These are phyloP conservation scores for Malurus elegans DNA, from an alignment of 2,113 vertebrate genomes.

Conservation along the genomic window DNA sequence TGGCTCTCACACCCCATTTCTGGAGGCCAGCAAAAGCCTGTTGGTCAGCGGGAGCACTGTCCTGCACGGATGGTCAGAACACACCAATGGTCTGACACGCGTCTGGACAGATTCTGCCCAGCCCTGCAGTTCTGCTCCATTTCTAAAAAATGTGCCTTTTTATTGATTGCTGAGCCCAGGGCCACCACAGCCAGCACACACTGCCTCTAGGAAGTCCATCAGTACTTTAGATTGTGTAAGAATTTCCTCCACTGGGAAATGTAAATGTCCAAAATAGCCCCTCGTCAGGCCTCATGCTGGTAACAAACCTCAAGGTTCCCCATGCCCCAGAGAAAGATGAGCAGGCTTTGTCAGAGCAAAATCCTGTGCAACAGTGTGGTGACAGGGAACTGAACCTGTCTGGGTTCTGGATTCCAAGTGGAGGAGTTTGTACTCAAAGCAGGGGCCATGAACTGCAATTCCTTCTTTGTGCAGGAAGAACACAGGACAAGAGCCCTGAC, in stretches of 20 bases:
- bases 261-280: background rate
- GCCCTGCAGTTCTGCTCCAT: background rate
- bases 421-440: background rate
- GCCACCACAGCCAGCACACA: background rate
- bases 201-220: background rate
- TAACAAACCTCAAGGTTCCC: background rate
- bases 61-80: background rate
- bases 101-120: background rate
- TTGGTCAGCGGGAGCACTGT: background rate
- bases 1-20: background rate
- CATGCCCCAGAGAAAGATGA: background rate
- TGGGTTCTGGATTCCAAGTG: background rate
- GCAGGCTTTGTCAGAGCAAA: background rate
- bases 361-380: background rate
- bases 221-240: background rate
- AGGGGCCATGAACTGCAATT: background rate
- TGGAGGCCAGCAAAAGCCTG: background rate
- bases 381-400: background rate
- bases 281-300: rapidly evolving
- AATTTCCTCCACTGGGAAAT: background rate
- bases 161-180: background rate
- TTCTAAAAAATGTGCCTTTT: background rate
- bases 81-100: rapidly evolving
- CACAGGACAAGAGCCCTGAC: background rate
- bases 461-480: background rate